Evolutionary conservation across 2,113 vertebrate species (phyloP), one percentile per base, ranked within the genome.

Genomic region (Gallinago paraguaiae): DNA sequence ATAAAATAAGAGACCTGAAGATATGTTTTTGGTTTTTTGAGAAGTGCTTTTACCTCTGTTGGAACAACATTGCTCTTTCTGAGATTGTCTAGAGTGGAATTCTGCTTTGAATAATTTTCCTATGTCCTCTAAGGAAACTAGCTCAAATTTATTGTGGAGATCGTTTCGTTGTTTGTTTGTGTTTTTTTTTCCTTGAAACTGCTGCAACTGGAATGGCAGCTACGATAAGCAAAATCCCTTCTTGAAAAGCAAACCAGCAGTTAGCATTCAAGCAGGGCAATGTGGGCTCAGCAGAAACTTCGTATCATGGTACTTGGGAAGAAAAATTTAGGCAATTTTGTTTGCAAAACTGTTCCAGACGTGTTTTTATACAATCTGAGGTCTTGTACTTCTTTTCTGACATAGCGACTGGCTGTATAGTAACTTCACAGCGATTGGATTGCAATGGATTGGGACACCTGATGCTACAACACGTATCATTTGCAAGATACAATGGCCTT

Each of bases 391-490:
- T 81, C 6, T 93, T 82, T 88, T 64, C 31, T 80, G 59, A 12
- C 19, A 14, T 41, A 67, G 31, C 50, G 56, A 22, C 31, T 69
- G 48, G 23, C 35, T 54, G 33, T 46, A 7, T 56, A 11, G 60
- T 64, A 35, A 72, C 63, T 65, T 81, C 80, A 53, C 39, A 64
- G 27, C 0, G 6, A 54, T 5, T 37, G 7, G 4, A n/a, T 24
- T 61, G n/a, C 41, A 31, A 0, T 45, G 24, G 54, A 5, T 83
- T 60, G 81, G 60, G 54, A 57, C 28, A 37, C 17, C 27, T 45
- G 63, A 27, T 31, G 18, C 23, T 61, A 41, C 3, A 13, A 27
- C 0, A 0, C 10, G 8, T 28, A 5, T 14, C 13, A 81, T 78
- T 74, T 84, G 54, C 22, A 50, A 35, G 5, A 4, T 35, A 8